Percentiles rank a stretch among this genome's conserved stretches.
Conservation (phyloP, 2,113 vertebrate genomes). For the Corvus moneduloides region DNA sequence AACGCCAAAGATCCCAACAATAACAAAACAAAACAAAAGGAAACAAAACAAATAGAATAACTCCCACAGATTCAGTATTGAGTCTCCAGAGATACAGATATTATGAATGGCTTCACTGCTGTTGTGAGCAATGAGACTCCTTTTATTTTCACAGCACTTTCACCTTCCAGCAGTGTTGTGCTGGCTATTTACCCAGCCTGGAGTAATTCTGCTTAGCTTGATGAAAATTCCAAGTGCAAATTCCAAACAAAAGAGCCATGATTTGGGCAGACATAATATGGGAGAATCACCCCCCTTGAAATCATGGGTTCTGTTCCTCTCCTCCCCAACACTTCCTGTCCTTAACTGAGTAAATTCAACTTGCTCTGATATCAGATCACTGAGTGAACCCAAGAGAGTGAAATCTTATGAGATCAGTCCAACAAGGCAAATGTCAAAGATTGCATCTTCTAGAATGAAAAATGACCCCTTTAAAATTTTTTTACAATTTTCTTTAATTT, state of each 20-base stretch:
- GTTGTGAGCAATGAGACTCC: not conserved
- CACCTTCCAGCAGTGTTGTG: not conserved
- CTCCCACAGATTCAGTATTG: not conserved
- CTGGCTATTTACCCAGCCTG: not conserved
- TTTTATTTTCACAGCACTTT: not conserved
- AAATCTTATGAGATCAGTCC: not conserved
- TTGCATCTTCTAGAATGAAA: not conserved
- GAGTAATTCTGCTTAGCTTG: not conserved
- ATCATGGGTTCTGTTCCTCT: not conserved
- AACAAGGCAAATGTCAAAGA: not conserved
- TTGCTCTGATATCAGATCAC: not conserved
- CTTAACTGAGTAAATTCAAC: not conserved
- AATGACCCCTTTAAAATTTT: accelerated
- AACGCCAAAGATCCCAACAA: not conserved
- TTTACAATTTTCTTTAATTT: not conserved
- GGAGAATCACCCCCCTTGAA: not conserved
- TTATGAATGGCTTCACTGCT: not conserved
- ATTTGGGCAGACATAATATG: not conserved
- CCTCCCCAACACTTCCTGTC: accelerated
- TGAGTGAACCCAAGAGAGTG: not conserved
- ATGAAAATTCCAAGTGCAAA: not conserved
- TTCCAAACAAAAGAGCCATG: not conserved
- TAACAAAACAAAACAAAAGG: not conserved
- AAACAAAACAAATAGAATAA: not conserved
- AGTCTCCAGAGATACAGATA: not conserved